These are phyloP conservation scores for Acipenser oxyrinchus DNA, from an alignment of 2,797 vertebrate genomes.

Conservation along the genomic window DNA sequence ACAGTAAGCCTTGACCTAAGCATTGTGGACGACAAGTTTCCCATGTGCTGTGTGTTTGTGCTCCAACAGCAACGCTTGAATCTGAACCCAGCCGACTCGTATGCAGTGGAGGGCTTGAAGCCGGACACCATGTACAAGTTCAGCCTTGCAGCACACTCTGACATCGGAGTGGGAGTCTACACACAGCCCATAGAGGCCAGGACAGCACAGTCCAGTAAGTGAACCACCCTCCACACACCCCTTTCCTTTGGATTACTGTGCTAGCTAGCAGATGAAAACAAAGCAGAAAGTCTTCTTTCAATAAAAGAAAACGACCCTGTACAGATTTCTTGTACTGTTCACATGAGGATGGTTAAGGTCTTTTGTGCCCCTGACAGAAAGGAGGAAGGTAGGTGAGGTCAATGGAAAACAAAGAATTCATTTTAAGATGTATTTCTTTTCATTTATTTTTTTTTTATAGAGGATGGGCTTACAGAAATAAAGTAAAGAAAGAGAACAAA, in stretches of 20 bases:
- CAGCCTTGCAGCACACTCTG: slow-evolving; percentile 80
- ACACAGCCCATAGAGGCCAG: slow-evolving; percentile 71
- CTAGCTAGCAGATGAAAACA: too few species aligned
- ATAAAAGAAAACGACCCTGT: too few species aligned
- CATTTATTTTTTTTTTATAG: background rate
- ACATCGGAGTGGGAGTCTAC: slow-evolving; percentile 81
- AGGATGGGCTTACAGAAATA: background rate
- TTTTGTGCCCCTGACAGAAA: background rate
- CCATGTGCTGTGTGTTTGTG: background rate
- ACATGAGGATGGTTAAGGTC: too few species aligned
- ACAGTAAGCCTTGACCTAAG: too few species aligned
- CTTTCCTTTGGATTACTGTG: background rate
- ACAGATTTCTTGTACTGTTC: too few species aligned
- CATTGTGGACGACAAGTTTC: too few species aligned
- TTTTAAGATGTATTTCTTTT: background rate
- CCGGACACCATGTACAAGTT: slow-evolving; percentile 84
- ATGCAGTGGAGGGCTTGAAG: slow-evolving; percentile 80
- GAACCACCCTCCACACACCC: background rate
- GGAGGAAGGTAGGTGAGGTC: background rate
- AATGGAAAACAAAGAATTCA: background rate
- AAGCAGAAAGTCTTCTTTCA: too few species aligned
- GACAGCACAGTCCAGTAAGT: slow-evolving; percentile 92
- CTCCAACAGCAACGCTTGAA: slow-evolving; percentile 67
- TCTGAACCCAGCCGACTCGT: slow-evolving; percentile 73
- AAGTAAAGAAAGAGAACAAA: background rate